Evolutionary conservation across 2,113 vertebrate genomes (phyloP), one percentile per base, ranked within the genome.

Genomic region (Rhinoptilus africanus): DNA sequence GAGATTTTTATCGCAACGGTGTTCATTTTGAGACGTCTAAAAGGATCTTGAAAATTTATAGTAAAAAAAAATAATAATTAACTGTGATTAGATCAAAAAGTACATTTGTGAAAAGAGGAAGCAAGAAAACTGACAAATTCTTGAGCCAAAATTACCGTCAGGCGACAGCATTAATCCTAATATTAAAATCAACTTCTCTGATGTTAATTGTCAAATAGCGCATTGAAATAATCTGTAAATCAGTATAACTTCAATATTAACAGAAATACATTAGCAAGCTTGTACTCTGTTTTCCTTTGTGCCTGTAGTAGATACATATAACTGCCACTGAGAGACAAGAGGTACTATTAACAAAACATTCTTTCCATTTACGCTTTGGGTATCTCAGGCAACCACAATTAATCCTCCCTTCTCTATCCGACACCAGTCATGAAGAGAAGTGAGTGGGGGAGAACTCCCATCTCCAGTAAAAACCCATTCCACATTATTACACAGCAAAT

Each of bases 381-480:
- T 92, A 53, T 69, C 89, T 69, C 21, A 56, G 91, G 89, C 32
- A 92, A 93, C 73, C 64, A 50, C 86, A 39, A 60, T 75, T 84
- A 80, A 89, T 74, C 94, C 89, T 72, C 87, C 77, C 76, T 39
- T 77, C 84, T 80, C n/a, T 27, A 6, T 13, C 59, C 4, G 8
- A 64, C 72, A 45, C 22, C 72, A 41, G 64, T 27, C 50, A 43
- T 1, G 9, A 59, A 51, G 18, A 60, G 54, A 16, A 80, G 50
- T 0, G 77, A 72, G 51, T 16, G 72, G 63, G 72, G 18, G 76
- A 77, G 77, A 73, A 57, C 35, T 63, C 76, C 37, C 41, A 27
- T 7, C 26, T 23, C 48, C 90, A 51, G 34, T 4, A 88, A 85
- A 51, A 94, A 28, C 37, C 20, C 30, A 15, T 51, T 10, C 51